phyloP scores from a whole-genome alignment of 2,888 invertebrate species.

The Drosophila tanythrix region DNA sequence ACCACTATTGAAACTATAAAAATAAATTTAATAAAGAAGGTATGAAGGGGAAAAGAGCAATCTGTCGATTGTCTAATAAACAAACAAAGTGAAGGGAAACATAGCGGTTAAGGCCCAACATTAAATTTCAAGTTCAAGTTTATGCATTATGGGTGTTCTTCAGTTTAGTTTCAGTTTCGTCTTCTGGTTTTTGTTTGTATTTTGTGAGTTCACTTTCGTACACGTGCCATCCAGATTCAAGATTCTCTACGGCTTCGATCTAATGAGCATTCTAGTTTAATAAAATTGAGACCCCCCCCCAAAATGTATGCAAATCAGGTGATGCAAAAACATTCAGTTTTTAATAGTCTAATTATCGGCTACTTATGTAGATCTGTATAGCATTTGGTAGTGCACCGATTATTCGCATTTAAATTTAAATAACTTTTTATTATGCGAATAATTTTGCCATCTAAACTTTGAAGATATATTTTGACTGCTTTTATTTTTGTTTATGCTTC shows the following conservation, averaged over 20 bases:
- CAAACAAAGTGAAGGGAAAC: slow-evolving; percentile 57
- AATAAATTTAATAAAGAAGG: slow-evolving; percentile 6
- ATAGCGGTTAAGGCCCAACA: slow-evolving; percentile 58
- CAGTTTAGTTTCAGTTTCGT: slow-evolving; percentile 8
- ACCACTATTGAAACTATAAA: slow-evolving; percentile 32
- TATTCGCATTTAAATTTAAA: slow-evolving; percentile 13
- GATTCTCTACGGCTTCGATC: background rate
- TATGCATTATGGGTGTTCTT: slow-evolving; percentile 38
- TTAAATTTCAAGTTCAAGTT: slow-evolving; percentile 73
- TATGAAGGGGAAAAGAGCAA: slow-evolving; percentile 16
- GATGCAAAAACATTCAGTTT: slow-evolving; percentile 1
- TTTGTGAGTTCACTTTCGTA: slow-evolving; percentile 23
- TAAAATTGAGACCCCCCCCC: background rate
- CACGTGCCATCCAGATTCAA: slow-evolving; percentile 7
- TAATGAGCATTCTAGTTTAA: slow-evolving; percentile 18
- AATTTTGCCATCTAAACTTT: slow-evolving; percentile 4
- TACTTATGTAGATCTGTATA: slow-evolving; percentile 8
- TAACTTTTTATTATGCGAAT: background rate
- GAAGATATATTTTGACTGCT: background rate
- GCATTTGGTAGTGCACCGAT: slow-evolving; percentile 2
- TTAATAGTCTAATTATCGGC: background rate
- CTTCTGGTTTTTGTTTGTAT: slow-evolving; percentile 8
- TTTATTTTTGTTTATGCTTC: background rate
- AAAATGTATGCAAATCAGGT: slow-evolving; percentile 25
- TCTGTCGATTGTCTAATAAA: slow-evolving; percentile 34